A percentile compares a stretch with the other conserved stretches of the same genome.
Evolutionary conservation across 2,113 vertebrate species (phyloP).

Genomic region (Tenrec ecaudatus): DNA sequence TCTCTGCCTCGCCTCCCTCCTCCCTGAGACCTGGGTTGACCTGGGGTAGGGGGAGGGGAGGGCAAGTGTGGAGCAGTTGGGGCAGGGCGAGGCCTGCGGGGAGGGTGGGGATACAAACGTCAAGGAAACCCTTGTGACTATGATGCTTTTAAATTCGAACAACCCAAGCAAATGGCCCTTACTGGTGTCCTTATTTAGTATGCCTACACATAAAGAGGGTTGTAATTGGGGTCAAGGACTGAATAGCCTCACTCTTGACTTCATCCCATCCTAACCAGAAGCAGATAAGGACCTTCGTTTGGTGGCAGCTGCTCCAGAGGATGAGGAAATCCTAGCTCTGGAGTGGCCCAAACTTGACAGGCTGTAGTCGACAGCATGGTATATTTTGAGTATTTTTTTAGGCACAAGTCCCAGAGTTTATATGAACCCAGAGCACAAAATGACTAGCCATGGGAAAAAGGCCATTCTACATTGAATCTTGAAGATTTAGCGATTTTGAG

Average conservation of each 20-base stretch:
- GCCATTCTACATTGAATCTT: conserved; percentile 6
- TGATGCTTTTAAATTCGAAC: conserved; percentile 44
- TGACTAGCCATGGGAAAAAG: background rate
- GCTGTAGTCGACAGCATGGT: background rate
- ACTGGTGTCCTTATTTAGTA: conserved; percentile 35
- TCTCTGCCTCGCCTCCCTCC: background rate
- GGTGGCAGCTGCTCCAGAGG: background rate
- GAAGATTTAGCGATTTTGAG: conserved; percentile 24
- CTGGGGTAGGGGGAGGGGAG: no score
- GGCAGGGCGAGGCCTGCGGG: no score
- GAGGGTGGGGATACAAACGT: background rate
- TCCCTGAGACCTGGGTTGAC: no score
- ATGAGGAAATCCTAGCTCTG: background rate
- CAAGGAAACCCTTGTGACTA: background rate
- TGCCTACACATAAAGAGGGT: background rate
- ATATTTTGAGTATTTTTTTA: conserved; percentile 18
- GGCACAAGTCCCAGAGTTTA: background rate
- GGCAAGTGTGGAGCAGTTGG: no score
- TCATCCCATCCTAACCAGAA: conserved; percentile 1
- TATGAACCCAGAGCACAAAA: conserved; percentile 31
- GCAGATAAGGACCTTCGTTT: background rate
- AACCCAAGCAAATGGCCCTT: background rate
- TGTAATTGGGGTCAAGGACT: background rate
- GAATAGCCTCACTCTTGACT: background rate
- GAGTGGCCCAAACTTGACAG: background rate